Percentiles rank a stretch among this genome's conserved stretches.
Conservation (phyloP, 2,888 invertebrate species). For the Amphipoea lucens region DNA sequence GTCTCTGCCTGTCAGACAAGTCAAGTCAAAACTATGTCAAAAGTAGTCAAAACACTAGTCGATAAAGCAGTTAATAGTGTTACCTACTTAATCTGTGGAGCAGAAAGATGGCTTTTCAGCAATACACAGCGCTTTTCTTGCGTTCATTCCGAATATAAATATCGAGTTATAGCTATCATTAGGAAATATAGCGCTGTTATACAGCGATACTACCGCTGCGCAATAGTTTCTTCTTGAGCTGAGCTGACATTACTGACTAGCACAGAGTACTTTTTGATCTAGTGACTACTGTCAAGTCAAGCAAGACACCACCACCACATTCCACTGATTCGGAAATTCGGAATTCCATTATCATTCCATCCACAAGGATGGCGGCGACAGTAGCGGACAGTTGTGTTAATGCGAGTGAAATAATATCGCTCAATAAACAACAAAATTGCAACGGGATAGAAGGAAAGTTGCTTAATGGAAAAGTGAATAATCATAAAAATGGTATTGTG, state of each 20-base stretch:
- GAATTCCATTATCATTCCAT: background rate
- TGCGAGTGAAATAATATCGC: slow-evolving; percentile 60
- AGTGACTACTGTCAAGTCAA: background rate
- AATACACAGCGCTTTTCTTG: slow-evolving; percentile 3
- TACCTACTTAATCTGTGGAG: background rate
- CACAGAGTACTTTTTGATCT: too few relatives aligned
- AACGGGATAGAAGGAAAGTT: slow-evolving; percentile 71
- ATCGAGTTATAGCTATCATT: background rate
- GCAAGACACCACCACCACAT: background rate
- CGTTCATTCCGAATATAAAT: background rate
- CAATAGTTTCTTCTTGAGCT: slow-evolving; percentile 3
- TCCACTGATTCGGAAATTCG: background rate
- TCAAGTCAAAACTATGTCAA: background rate
- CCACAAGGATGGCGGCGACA: slow-evolving; percentile 80
- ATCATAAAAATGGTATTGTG: slow-evolving; percentile 78
- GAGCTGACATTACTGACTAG: too few relatives aligned
- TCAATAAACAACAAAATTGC: slow-evolving; percentile 70
- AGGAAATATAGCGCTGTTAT: slow-evolving; percentile 12
- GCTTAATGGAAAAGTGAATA: slow-evolving; percentile 76
- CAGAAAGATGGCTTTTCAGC: background rate
- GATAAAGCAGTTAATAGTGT: slow-evolving; percentile 32
- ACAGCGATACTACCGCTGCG: slow-evolving; percentile 15
- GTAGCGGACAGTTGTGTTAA: slow-evolving; percentile 70
- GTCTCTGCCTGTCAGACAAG: background rate
- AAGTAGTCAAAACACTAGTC: slow-evolving; percentile 7